Evolutionary conservation across 2,113 vertebrate species (phyloP).

Genomic region (Erinaceus europaeus): DNA sequence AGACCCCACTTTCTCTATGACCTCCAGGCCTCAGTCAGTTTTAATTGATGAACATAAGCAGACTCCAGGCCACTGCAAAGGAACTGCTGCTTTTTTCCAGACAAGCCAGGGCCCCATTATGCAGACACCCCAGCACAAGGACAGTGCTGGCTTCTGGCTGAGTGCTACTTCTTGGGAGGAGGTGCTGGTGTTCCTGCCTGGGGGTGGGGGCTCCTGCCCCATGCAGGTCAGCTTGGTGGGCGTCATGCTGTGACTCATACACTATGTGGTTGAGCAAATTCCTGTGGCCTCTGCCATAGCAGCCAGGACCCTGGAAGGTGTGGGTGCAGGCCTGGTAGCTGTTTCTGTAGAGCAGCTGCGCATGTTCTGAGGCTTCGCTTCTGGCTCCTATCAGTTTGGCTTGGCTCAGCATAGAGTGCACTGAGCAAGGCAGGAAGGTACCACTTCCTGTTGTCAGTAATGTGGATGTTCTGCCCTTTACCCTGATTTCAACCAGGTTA

Average conservation of each 20-base stretch:
- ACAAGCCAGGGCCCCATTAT: no score
- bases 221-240: no score
- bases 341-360: background rate
- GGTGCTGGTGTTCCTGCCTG: no score
- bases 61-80: conserved; percentile 56
- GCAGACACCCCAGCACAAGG: no score
- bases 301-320: background rate
- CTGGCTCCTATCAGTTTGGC: no score
- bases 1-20: conserved; percentile 69
- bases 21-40: conserved; percentile 61
- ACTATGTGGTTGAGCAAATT: no score
- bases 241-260: no score
- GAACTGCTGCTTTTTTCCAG: no score
- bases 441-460: background rate
- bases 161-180: no score
- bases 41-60: conserved; percentile 62
- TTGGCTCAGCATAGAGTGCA: background rate
- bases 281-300: background rate
- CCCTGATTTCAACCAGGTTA: background rate
- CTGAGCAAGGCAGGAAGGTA: background rate
- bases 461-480: background rate
- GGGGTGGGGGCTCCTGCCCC: no score
- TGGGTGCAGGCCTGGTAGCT: background rate
- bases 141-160: no score
- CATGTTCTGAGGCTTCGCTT: background rate